Base-by-base conservation (phyloP, 2,797 vertebrate genomes). In the Eleutherodactylus coqui region DNA sequence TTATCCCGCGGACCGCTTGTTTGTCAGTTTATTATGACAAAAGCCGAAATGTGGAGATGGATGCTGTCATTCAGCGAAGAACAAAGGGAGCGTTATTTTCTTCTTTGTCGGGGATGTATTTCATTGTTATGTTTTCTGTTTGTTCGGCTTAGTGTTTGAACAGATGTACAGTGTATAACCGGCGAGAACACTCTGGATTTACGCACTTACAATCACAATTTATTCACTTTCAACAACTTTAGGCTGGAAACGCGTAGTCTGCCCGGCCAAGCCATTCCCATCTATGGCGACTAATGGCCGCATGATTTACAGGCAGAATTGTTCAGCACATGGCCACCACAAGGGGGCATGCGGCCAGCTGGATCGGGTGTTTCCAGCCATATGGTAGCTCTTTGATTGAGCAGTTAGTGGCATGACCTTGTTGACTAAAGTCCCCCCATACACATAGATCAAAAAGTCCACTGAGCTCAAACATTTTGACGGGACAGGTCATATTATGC, bases 161-260 rank as follows among this genome's bases (percentile, higher is more conserved):
- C 81, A 83, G 81, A 83, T 83, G 69, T 75, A 83, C 36, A n/a
- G 36, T 47, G 43, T 83, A 41, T 75, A 10, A 24, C 53, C 19
- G 79, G 32, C 79, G 27, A 38, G 70, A 82, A 53, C 75, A 21
- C 29, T 24, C 88, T 84, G 85, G 34, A 90, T 77, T 85, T 90
- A 53, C 34, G 36, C 47, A 51, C 41, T 45, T 27, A 27, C 10
- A 76, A 34, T 21, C 36, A 29, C 29, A 3, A 19, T 13, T 53
- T 34, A 11, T 19, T 51, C 45, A 34, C 73, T 34, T 29, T 51
- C 75, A 24, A 32, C 47, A 76, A 27, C 47, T 49, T 49, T 49
- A 49, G n/a, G n/a, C n/a, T n/a, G n/a, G n/a, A n/a, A n/a, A n/a
- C n/a, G n/a, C n/a, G n/a, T n/a, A n/a, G n/a, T n/a, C n/a, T n/a